Evolutionary conservation across 2,113 vertebrate species (phyloP).

Genomic region (Takifugu flavidus): DNA sequence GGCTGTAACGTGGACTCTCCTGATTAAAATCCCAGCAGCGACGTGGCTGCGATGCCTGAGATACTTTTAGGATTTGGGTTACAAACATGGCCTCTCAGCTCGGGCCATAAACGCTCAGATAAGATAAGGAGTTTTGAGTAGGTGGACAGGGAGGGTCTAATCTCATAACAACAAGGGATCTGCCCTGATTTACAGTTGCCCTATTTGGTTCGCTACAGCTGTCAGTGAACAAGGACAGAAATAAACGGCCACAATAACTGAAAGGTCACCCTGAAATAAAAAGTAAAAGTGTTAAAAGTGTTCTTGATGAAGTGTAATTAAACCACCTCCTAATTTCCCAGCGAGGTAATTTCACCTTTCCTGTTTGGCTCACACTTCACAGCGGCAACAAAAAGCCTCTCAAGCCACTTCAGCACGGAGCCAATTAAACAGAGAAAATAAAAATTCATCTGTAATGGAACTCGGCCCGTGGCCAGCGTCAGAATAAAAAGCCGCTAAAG

Average conservation of each 20-base stretch:
- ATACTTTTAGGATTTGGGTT: slow-evolving; percentile 22
- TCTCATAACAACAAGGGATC: slow-evolving; percentile 56
- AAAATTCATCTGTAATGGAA: too few species aligned
- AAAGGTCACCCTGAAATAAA: neutral
- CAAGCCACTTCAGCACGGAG: too few species aligned
- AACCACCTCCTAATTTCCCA: neutral
- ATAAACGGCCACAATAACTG: slow-evolving; percentile 22
- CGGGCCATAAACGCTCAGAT: slow-evolving; percentile 28
- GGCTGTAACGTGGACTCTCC: too few species aligned
- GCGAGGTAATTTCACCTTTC: too few species aligned
- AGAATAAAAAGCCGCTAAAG: too few species aligned
- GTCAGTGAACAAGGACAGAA: slow-evolving; percentile 27
- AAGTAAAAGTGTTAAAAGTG: neutral
- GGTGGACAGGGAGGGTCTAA: slow-evolving; percentile 22
- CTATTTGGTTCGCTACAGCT: slow-evolving; percentile 54
- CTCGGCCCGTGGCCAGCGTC: too few species aligned
- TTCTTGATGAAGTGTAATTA: slow-evolving; percentile 3
- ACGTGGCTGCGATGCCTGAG: neutral
- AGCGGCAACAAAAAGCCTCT: too few species aligned
- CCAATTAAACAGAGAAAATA: too few species aligned
- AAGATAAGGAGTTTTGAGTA: slow-evolving; percentile 29
- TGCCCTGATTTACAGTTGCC: slow-evolving; percentile 60
- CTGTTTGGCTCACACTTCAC: too few species aligned
- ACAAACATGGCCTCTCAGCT: slow-evolving; percentile 36
- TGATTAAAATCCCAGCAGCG: neutral